These are phyloP conservation scores for Microcaecilia unicolor DNA, from an alignment of 2,797 vertebrate genomes.

Conservation along the genomic window DNA sequence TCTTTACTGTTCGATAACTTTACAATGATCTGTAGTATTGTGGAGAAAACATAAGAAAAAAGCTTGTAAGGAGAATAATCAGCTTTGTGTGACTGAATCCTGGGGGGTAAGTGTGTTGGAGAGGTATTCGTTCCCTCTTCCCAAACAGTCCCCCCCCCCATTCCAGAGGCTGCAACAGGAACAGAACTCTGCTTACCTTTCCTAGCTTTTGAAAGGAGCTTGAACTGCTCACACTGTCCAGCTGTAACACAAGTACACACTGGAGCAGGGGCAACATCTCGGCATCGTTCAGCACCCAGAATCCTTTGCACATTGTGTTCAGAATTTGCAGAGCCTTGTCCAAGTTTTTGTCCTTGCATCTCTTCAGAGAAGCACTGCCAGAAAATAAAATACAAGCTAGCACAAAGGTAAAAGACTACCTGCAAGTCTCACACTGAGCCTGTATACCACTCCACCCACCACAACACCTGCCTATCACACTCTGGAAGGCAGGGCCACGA, in stretches of 20 bases:
- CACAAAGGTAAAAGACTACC: too few species aligned
- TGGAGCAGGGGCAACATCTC: slow-evolving; percentile 49
- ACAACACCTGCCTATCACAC: too few species aligned
- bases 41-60: background rate
- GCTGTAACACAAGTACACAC: slow-evolving; percentile 63
- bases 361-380: slow-evolving; percentile 56
- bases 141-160: background rate
- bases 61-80: fast-evolving
- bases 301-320: slow-evolving; percentile 23
- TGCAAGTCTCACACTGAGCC: too few species aligned
- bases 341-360: slow-evolving; percentile 64
- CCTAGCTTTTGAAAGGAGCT: slow-evolving; percentile 72
- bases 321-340: slow-evolving; percentile 65
- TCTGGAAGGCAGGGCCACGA: too few species aligned
- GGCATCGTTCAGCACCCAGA: slow-evolving; percentile 26
- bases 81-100: fast-evolving
- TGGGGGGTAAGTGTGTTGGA: background rate
- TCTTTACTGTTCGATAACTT: slow-evolving; percentile 21
- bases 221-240: slow-evolving; percentile 56
- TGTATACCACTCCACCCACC: too few species aligned
- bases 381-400: background rate
- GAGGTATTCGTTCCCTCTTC: background rate
- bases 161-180: background rate
- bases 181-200: slow-evolving; percentile 51
- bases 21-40: slow-evolving; percentile 14